Conservation (phyloP, 92 coral and sea anemone species). For the Porites divaricata region DNA sequence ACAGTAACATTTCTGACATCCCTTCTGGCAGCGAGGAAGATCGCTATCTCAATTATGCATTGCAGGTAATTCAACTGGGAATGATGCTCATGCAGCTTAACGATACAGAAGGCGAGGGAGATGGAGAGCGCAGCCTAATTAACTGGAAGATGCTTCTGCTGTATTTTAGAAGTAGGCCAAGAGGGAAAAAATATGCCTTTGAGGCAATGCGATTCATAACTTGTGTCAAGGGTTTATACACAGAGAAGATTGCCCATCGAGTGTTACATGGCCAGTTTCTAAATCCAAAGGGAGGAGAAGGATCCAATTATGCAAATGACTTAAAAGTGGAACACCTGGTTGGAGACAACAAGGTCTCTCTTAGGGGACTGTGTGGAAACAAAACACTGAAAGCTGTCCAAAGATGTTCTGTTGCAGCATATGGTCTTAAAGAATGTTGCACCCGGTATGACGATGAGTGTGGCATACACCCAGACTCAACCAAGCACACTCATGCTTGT, state of each 20-base stretch:
- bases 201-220: constrained; percentile 59
- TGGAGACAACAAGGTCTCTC: constrained; percentile 35
- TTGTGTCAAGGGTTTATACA: constrained; percentile 18
- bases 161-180: constrained; percentile 49
- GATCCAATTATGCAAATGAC: constrained; percentile 60
- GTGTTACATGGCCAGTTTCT: constrained; percentile 45
- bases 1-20: constrained; percentile 23
- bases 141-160: constrained; percentile 78
- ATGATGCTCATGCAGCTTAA: constrained; percentile 69
- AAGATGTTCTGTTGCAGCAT: neutral
- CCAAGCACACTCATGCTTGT: too few species aligned
- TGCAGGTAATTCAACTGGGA: constrained; percentile 61
- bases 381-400: constrained; percentile 61
- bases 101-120: constrained; percentile 74
- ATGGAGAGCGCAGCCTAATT: constrained; percentile 47
- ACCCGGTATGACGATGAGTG: too few species aligned
- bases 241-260: constrained; percentile 26
- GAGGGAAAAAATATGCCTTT: constrained; percentile 43
- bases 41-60: constrained; percentile 66
- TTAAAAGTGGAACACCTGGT: constrained; percentile 66
- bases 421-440: too few species aligned
- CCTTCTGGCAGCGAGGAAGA: constrained; percentile 39
- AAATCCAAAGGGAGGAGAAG: constrained; percentile 29
- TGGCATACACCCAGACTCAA: too few species aligned
- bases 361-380: constrained; percentile 66